Evolutionary conservation across 2,113 vertebrate species (phyloP), one percentile per base, ranked within the genome.

Genomic region (Phrynosoma blainvillii): DNA sequence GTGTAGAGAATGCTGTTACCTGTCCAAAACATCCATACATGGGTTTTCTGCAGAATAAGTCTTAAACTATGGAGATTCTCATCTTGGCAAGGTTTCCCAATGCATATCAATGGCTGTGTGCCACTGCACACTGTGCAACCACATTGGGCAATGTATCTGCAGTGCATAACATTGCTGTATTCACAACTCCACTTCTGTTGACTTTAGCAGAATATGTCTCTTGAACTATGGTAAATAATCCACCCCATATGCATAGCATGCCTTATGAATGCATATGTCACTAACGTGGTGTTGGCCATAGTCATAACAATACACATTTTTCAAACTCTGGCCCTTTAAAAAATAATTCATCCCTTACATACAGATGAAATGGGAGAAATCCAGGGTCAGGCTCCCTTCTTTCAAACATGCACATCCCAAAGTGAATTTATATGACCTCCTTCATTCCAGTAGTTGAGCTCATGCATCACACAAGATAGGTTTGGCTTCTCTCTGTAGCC

Each of bases 401-500:
- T 84, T 77, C 32, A n/a, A 88, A 30, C 5, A 0, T 0, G 0
- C 40, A 18, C 23, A 20, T n/a, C 84, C 65, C 5, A 42, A 87
- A 92, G 11, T 1, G 0, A 65, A 87, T 71, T 68, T 30, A 87
- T 92, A 91, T 2, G 47, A 62, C 85, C 54, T 88, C 70, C 77
- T 90, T 82, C 84, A 73, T 0, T 87, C 62, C 89, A 88, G 89
- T n/a, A 11, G 92, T 30, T 25, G 12, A 78, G 82, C 70, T 86
- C 2, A 90, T 94, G 62, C 89, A 89, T 91, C 90, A 89, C 87
- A 77, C 14, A 32, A 76, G 90, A 32, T 30, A 81, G 23, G 47
- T 42, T 47, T 32, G 20, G 66, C 73, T 94, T 87, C 79, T 85
- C 86, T 93, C 92, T 0, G 62, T 90, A 91, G 84, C 88, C 84